Base-by-base conservation (phyloP, 2,113 vertebrate species). In the Saccopteryx leptura region DNA sequence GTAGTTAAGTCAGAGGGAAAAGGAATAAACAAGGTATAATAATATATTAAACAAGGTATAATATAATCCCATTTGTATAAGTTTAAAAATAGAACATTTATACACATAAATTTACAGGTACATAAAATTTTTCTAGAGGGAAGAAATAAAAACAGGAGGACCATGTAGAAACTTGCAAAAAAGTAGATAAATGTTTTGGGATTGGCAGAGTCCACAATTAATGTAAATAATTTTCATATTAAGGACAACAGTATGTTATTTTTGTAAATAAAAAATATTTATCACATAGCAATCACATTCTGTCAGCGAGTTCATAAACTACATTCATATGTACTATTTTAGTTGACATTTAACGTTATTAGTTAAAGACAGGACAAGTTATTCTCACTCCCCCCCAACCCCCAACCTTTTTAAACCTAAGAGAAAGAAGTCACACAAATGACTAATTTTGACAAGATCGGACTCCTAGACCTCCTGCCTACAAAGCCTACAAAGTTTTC, bases 61-160 rank as follows among this genome's bases (percentile, higher is more conserved):
- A 58, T 61, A 54, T 21, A 79, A 79, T 82, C 28, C 50, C 60
- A 81, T 72, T 82, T 39, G 9, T 79, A 7, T 79, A 80, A 72
- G 66, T 72, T 85, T 84, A 24, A 48, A 95, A 61, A 54, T 8
- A 61, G 56, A 71, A 68, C 14, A 52, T 76, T 60, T 68, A 76
- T 61, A 60, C 11, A 88, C 7, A 74, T 11, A 93, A 56, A 74
- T n/a, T 78, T 33, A 76, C 1, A 46, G 6, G 52, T 31, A 46
- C 11, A 46, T 33, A 71, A 76, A 91, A 17, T 31, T 91, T 48
- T 94, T 88, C 46, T 74, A 60, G 72, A 88, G n/a, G 21, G 19
- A 93, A 95, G 65, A 54, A 84, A 95, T 56, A 93, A 93, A 88
- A 94, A 88, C 58, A 33, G 4, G 7, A 26, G 84, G 21, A 46